Conservation (phyloP, 2,113 vertebrate species). For the Alectura lathami region DNA sequence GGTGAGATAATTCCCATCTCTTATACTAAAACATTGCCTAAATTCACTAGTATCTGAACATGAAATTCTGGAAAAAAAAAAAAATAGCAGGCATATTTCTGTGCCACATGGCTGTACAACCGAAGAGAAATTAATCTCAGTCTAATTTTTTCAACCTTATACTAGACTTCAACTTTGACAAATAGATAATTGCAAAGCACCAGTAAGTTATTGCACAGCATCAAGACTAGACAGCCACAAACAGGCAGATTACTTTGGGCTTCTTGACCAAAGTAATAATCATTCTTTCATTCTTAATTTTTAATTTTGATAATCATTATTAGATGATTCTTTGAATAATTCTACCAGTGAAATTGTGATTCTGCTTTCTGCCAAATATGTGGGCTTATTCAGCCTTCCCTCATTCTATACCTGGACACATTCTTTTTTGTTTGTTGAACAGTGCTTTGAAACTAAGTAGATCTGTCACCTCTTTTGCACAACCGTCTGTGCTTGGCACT, state of each 20-base stretch:
- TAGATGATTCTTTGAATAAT: not conserved
- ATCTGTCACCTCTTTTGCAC: not conserved
- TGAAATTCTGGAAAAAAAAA: not conserved
- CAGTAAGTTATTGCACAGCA: not conserved
- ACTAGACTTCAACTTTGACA: not conserved
- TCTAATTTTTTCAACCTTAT: not conserved
- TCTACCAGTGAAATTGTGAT: not conserved
- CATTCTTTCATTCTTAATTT: not conserved
- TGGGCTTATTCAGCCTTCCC: not conserved
- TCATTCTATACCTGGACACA: not conserved
- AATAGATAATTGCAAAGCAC: not conserved
- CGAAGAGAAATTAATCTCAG: not conserved
- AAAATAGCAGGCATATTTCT: not conserved
- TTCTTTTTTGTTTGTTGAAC: not conserved
- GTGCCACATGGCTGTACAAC: not conserved
- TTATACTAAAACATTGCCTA: not conserved
- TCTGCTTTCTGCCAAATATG: not conserved
- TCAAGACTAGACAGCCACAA: not conserved
- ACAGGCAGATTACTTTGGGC: not conserved
- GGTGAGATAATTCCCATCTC: not conserved
- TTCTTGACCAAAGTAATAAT: not conserved
- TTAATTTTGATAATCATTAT: not conserved
- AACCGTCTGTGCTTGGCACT: not conserved
- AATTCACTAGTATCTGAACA: not conserved
- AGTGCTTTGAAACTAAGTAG: not conserved